Conservation (phyloP, 2,797 vertebrate species). For the Cichlasoma orientale region DNA sequence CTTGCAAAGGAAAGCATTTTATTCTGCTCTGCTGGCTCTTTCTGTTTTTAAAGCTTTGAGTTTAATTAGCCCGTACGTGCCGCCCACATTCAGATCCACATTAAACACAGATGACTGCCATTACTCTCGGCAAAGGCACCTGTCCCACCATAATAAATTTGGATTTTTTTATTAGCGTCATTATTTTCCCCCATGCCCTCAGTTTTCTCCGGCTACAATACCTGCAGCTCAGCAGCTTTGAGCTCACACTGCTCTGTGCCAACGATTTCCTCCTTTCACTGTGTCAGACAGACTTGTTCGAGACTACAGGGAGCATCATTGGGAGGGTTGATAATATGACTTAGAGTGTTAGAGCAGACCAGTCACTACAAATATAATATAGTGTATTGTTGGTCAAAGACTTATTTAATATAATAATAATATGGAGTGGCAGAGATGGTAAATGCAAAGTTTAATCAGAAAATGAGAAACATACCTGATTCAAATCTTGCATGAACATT, state of each 20-base stretch:
- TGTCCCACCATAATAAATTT: conserved; percentile 63
- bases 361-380: background rate
- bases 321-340: background rate
- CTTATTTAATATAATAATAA: accelerated
- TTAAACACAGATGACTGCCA: conserved; percentile 75
- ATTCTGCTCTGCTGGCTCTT: conserved; percentile 61
- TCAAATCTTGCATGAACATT: background rate
- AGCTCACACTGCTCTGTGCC: background rate
- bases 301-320: background rate
- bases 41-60: conserved; percentile 58
- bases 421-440: background rate
- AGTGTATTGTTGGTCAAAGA: background rate
- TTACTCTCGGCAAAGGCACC: conserved; percentile 77
- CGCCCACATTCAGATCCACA: conserved; percentile 58
- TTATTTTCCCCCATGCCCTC: conserved; percentile 34
- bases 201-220: background rate
- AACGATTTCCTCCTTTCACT: conserved; percentile 31
- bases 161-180: conserved; percentile 62
- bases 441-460: background rate
- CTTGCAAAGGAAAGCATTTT: conserved; percentile 69
- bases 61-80: conserved; percentile 77
- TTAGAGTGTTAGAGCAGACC: accelerated
- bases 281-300: background rate
- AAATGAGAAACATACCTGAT: background rate
- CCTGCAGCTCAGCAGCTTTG: conserved; percentile 45